Base-by-base conservation (phyloP, 2,888 invertebrate species). In the Rhogogaster chlorosoma region DNA sequence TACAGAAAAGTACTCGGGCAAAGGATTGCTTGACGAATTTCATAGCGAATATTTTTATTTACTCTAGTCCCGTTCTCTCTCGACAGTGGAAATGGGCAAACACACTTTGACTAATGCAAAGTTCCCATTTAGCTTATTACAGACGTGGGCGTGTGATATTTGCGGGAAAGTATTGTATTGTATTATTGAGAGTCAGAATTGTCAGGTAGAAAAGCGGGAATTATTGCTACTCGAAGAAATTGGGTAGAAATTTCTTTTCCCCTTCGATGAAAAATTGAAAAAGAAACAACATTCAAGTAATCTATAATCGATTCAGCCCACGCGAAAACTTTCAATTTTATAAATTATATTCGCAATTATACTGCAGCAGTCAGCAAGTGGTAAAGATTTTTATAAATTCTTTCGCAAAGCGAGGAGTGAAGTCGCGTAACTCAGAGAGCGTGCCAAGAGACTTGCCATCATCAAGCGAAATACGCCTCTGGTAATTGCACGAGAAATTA, bases 401-500 rank as follows among this genome's bases (percentile, higher is more conserved):
- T 32, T 18, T 36, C 36, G 32, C 70, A 12, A 12, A 61, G 22
- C 61, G 22, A 61, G 61, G 26, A 61, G 61, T 12, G 12, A 61
- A 61, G 26, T 32, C 29, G 32, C 29, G 32, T 70, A 70, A 70
- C n/a, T 36, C 70, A 36, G n/a, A 53, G n/a, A 53, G 6, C n/a
- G n/a, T 53, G 53, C 53, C 61, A 61, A 61, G 61, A 61, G 82
- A 49, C n/a, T 82, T 42, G 61, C 73, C 70, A 12, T 53, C 75
- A 83, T 84, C 75, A 22, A 26, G 45, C n/a, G 45, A 45, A 45
- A 61, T 53, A 71, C 45, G 75, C 45, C 12, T 75, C 75, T 45
- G 75, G 38, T 75, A 82, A 84, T 84, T 84, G 77, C 84, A 84
- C 67, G 77, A 85, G 83, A 86, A 86, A 86, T 84, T 84, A 85